These are phyloP conservation scores for Psilanteris sp. DNA, from an alignment of 1,140 invertebrate species.

Conservation along the genomic window DNA sequence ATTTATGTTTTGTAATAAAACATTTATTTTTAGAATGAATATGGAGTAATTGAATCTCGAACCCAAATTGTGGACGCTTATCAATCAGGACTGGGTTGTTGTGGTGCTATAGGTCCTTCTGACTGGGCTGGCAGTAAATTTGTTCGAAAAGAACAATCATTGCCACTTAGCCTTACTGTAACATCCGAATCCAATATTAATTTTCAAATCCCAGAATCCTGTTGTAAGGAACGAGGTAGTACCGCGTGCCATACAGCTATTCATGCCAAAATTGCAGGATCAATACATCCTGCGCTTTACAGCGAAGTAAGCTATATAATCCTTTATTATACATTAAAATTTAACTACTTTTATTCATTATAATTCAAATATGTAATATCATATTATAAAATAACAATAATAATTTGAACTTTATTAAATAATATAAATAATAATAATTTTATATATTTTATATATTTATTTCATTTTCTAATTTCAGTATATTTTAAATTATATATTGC, in stretches of 20 bases:
- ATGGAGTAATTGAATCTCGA: constrained; percentile 82
- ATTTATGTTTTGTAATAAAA: too few species aligned
- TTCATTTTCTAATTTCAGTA: too few species aligned
- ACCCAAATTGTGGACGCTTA: constrained; percentile 86
- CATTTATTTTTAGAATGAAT: constrained; percentile 81
- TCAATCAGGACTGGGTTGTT: constrained; percentile 85
- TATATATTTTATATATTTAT: too few species aligned
- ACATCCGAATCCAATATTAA: constrained; percentile 63
- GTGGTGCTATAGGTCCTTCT: constrained; percentile 84
- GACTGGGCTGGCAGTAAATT: constrained; percentile 86
- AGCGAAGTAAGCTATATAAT: constrained; percentile 11
- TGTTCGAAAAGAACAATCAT: constrained; percentile 72
- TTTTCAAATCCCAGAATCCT: constrained; percentile 83
- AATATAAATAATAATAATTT: too few species aligned
- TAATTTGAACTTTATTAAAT: too few species aligned
- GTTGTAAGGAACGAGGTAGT: constrained; percentile 80
- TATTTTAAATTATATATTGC: too few species aligned
- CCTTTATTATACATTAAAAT: too few species aligned
- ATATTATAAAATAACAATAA: too few species aligned
- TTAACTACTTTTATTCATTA: too few species aligned
- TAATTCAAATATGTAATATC: too few species aligned
- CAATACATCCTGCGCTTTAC: constrained; percentile 74
- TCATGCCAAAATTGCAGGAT: constrained; percentile 78
- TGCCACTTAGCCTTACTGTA: constrained; percentile 66
- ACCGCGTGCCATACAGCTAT: constrained; percentile 77